Conservation (phyloP, 2,113 vertebrate genomes). For the Dryoscopus gambensis region DNA sequence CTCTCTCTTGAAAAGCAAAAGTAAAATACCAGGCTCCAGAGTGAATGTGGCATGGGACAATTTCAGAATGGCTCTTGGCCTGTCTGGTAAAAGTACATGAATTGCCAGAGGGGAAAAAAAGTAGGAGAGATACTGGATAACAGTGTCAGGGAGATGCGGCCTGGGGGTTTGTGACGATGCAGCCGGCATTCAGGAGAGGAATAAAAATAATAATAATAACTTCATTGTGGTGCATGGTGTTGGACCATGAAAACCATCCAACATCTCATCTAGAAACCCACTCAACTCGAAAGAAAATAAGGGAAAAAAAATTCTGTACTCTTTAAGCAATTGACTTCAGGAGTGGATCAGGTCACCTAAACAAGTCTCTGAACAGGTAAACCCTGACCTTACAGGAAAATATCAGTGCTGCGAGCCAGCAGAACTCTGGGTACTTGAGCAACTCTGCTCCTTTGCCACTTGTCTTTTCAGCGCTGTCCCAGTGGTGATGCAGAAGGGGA, state of each 20-base stretch:
- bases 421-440: not conserved
- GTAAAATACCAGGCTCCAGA: not conserved
- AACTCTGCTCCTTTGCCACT: not conserved
- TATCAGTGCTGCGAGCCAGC: not conserved
- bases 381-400: not conserved
- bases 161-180: not conserved
- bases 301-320: not conserved
- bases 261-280: not conserved
- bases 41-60: not conserved
- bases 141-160: not conserved
- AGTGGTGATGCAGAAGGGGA: not conserved
- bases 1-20: not conserved
- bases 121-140: not conserved
- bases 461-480: not conserved
- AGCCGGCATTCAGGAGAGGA: not conserved
- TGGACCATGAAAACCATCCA: not conserved
- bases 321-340: not conserved
- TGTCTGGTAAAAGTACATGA: not conserved
- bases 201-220: not conserved
- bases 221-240: not conserved
- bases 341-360: not conserved
- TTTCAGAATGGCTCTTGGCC: not conserved
- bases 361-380: not conserved
- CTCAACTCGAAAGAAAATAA: not conserved
- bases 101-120: not conserved